Conservation (phyloP, 1,140 invertebrate genomes). For the Neuroterus valhalla region DNA sequence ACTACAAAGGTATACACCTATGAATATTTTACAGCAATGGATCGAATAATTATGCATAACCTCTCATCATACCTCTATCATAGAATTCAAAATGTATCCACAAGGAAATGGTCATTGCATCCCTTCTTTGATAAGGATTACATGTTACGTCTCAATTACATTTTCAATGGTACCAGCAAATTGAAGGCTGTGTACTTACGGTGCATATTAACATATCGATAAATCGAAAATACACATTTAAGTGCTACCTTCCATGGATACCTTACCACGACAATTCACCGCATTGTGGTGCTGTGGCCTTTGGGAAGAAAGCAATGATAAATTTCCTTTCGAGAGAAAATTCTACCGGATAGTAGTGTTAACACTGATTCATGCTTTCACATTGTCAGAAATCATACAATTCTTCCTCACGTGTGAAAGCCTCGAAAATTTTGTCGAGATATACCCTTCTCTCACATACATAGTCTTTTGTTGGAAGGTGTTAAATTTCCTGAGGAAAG, state of each 20-base stretch:
- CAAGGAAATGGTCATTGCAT: background rate
- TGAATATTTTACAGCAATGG: background rate
- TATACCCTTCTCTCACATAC: background rate
- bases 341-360: background rate
- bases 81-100: background rate
- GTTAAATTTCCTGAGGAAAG: background rate
- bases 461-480: conserved; percentile 12
- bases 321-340: background rate
- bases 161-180: background rate
- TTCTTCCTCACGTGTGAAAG: conserved; percentile 2
- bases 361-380: background rate
- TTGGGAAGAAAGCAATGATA: conserved; percentile 9
- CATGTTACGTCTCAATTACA: conserved; percentile 1
- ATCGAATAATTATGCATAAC: background rate
- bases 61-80: background rate
- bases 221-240: conserved; percentile 1
- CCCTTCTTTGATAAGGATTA: background rate
- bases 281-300: conserved; percentile 1
- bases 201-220: background rate
- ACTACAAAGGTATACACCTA: background rate
- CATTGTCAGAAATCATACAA: background rate
- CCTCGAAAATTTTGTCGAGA: conserved; percentile 10
- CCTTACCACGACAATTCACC: conserved; percentile 1
- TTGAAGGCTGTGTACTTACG: too few species aligned
- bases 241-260: conserved; percentile 1